Evolutionary conservation across 2,797 vertebrate genomes (phyloP).

Genomic region (Megaceryle alcyon): DNA sequence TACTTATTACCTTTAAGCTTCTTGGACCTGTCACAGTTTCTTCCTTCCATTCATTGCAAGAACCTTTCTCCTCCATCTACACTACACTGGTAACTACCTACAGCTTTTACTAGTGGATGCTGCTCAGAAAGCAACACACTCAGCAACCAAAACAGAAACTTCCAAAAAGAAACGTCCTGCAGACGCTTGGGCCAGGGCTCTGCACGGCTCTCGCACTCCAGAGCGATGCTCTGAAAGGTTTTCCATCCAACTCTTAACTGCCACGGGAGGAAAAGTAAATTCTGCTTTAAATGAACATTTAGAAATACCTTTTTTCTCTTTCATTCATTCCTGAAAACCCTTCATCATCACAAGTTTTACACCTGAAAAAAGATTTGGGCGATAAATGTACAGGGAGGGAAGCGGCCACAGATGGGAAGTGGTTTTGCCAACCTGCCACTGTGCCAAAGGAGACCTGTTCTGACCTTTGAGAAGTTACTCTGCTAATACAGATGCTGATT

Average conservation of each 20-base stretch:
- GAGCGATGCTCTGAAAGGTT: background rate
- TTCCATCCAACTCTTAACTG: background rate
- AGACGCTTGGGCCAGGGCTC: background rate
- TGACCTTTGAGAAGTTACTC: background rate
- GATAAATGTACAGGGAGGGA: background rate
- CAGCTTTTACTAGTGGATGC: background rate
- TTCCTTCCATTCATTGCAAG: background rate
- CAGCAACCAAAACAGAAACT: background rate
- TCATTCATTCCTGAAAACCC: background rate
- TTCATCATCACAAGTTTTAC: background rate
- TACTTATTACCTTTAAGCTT: background rate
- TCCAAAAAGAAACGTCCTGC: background rate
- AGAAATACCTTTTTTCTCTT: background rate
- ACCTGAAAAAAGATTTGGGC: background rate
- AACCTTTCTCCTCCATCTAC: background rate
- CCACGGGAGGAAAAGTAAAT: background rate
- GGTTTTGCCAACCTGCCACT: background rate
- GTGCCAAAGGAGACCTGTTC: background rate
- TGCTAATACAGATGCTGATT: background rate
- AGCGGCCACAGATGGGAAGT: background rate
- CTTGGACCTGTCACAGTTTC: background rate
- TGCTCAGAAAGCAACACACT: background rate
- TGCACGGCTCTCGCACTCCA: rapidly evolving
- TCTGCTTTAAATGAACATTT: background rate
- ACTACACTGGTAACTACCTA: background rate